phyloP scores from a whole-genome alignment of 2,797 vertebrate genomes.

The Eleutherodactylus coqui region DNA sequence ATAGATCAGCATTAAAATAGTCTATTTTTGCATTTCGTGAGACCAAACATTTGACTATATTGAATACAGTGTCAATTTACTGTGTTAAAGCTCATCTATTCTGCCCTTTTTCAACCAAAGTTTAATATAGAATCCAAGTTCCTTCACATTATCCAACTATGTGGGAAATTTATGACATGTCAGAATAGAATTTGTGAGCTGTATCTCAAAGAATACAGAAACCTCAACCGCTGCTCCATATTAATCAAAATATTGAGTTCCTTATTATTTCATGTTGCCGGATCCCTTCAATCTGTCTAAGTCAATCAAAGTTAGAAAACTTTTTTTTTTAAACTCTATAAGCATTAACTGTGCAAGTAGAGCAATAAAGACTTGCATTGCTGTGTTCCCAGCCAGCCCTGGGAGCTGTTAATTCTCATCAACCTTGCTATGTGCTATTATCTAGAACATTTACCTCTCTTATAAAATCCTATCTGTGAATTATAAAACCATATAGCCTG shows the following conservation, averaged over 20 bases:
- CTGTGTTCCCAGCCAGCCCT: background rate
- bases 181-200: slow-evolving; percentile 40
- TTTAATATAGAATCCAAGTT: slow-evolving; percentile 39
- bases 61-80: background rate
- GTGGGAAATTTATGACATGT: slow-evolving; percentile 47
- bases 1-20: background rate
- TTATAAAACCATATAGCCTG: slow-evolving; percentile 15
- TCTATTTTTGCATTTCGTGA: background rate
- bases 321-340: slow-evolving; percentile 19
- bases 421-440: background rate
- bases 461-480: slow-evolving; percentile 10
- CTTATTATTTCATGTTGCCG: slow-evolving; percentile 35
- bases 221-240: slow-evolving; percentile 13
- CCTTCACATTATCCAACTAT: slow-evolving; percentile 31
- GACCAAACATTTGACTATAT: background rate
- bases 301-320: slow-evolving; percentile 44
- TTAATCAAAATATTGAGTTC: slow-evolving; percentile 43
- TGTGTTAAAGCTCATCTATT: slow-evolving; percentile 18
- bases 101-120: background rate
- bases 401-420: slow-evolving; percentile 33
- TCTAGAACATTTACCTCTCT: slow-evolving; percentile 6
- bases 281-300: slow-evolving; percentile 15
- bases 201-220: slow-evolving; percentile 35
- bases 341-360: background rate
- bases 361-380: slow-evolving; percentile 11